Conservation (phyloP, 2,797 vertebrate species). For the Rallus crepitans region DNA sequence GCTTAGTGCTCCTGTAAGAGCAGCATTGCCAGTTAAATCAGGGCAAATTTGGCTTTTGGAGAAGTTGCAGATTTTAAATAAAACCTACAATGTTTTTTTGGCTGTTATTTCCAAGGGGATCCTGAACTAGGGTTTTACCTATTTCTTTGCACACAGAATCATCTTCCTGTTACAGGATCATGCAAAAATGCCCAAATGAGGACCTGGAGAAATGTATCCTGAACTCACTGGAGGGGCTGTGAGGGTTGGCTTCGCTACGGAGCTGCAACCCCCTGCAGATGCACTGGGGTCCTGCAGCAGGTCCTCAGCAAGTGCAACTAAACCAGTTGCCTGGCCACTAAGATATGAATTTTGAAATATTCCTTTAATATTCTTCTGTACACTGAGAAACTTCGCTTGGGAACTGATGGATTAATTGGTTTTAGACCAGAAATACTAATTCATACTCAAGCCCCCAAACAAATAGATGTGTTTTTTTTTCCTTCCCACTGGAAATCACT, state of each 20-base stretch:
- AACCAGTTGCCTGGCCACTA: neutral
- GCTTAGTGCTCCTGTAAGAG: neutral
- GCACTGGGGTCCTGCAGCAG: neutral
- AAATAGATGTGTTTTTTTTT: neutral
- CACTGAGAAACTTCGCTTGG: neutral
- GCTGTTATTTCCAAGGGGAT: neutral
- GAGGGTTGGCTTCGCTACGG: neutral
- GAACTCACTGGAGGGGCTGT: neutral
- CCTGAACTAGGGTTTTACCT: neutral
- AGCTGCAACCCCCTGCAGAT: neutral
- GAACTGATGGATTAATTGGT: neutral
- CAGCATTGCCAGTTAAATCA: accelerated
- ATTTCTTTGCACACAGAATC: neutral
- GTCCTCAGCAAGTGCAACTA: neutral
- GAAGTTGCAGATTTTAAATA: neutral
- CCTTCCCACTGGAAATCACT: neutral
- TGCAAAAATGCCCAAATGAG: neutral
- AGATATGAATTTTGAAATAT: neutral
- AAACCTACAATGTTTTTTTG: accelerated
- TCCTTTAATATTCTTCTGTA: neutral
- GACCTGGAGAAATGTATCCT: neutral
- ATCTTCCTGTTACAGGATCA: neutral
- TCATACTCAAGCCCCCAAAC: neutral
- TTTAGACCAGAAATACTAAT: neutral
- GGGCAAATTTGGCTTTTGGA: neutral